phyloP scores from a whole-genome alignment of 2,113 vertebrate genomes.

The Sylvicapra grimmia region DNA sequence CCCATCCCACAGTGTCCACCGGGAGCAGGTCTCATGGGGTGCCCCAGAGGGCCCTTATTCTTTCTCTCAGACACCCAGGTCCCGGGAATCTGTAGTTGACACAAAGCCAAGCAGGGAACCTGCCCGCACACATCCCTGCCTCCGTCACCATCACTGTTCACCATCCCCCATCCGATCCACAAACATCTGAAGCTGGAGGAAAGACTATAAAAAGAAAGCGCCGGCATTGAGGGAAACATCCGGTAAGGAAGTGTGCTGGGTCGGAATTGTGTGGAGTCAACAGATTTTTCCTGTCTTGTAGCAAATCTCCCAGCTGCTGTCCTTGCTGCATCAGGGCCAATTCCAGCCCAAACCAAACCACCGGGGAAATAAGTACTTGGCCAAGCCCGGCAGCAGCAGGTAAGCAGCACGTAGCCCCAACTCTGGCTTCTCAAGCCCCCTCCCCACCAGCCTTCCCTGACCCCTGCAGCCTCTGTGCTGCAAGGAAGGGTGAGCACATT shows the following conservation, averaged over 20 bases:
- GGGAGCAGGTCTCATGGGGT: background rate
- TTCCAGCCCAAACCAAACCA: conserved; percentile 91
- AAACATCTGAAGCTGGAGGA: conserved; percentile 79
- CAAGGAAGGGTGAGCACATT: background rate
- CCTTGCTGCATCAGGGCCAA: conserved; percentile 91
- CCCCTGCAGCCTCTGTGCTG: background rate
- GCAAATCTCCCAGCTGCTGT: conserved; percentile 98
- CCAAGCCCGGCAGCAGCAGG: conserved; percentile 82
- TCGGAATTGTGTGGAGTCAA: conserved; percentile 72
- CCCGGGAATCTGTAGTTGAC: background rate
- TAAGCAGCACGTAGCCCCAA: conserved; percentile 61
- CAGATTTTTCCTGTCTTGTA: conserved; percentile 77
- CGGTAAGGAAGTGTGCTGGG: conserved; percentile 82
- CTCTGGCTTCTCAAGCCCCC: background rate
- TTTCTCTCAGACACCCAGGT: background rate
- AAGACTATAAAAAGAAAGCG: conserved; percentile 78
- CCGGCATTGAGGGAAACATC: conserved; percentile 73
- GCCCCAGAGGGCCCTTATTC: background rate
- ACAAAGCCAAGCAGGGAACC: background rate
- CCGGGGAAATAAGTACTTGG: conserved; percentile 90
- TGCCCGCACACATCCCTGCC: background rate
- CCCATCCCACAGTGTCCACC: background rate
- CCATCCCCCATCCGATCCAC: conserved; percentile 58
- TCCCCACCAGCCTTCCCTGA: background rate
- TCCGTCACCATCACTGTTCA: background rate